A percentile compares a stretch with the other conserved stretches of the same genome.
Conservation (phyloP, 2,888 invertebrate species). For the Agonopterix alstromeriana region DNA sequence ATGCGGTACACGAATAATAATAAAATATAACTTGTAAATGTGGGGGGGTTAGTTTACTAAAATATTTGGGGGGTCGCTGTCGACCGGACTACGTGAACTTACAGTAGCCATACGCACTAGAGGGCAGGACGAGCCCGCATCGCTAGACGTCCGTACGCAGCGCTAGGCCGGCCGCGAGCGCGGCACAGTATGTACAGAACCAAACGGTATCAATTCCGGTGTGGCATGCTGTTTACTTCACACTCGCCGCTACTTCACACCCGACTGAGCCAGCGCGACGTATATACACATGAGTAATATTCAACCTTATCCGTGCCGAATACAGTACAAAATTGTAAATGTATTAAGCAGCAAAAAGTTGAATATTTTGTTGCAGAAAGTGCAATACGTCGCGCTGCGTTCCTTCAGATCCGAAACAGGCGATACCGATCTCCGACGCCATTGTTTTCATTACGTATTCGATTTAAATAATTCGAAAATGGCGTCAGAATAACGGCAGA, state of each 20-base stretch:
- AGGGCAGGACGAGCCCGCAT: slow-evolving; percentile 14
- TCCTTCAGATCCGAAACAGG: too few relatives aligned
- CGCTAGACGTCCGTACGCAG: slow-evolving; percentile 12
- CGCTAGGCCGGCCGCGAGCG: slow-evolving; percentile 17
- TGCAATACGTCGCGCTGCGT: too few relatives aligned
- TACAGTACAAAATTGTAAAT: too few relatives aligned
- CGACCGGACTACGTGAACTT: slow-evolving; percentile 27
- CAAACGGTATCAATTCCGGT: slow-evolving; percentile 37
- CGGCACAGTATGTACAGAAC: slow-evolving; percentile 43
- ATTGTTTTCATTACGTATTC: slow-evolving; percentile 2
- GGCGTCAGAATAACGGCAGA: slow-evolving; percentile 21
- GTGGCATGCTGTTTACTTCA: slow-evolving; percentile 36
- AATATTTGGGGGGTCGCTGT: slow-evolving; percentile 58
- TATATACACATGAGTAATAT: neutral
- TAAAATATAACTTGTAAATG: slow-evolving; percentile 21
- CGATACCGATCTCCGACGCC: slow-evolving; percentile 26
- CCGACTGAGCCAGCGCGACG: too few relatives aligned
- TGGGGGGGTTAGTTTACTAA: slow-evolving; percentile 44
- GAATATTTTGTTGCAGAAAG: too few relatives aligned
- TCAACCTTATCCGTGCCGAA: too few relatives aligned
- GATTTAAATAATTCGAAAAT: neutral
- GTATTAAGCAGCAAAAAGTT: too few relatives aligned
- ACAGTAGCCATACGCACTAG: slow-evolving; percentile 3
- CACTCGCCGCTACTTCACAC: too few relatives aligned
- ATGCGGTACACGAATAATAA: slow-evolving; percentile 51